Conservation (phyloP, 2,113 vertebrate species). For the Prochilodus magdalenae region DNA sequence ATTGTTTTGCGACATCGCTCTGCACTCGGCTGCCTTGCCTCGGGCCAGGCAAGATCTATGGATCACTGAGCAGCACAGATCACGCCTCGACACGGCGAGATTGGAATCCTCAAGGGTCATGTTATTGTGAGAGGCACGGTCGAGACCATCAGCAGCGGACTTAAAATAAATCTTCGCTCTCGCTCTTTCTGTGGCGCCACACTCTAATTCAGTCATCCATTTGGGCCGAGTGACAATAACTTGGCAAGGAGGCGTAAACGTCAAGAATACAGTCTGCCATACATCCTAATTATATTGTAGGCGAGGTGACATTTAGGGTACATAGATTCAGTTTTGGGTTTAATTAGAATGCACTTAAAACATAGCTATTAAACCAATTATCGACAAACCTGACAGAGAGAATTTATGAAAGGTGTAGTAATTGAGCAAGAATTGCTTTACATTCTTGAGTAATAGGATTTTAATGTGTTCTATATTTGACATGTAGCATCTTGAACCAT, state of each 20-base stretch:
- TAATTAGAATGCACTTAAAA: conserved; percentile 4
- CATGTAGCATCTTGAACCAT: background rate
- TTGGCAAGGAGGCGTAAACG: background rate
- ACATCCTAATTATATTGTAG: conserved; percentile 26
- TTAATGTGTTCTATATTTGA: background rate
- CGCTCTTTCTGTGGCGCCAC: background rate
- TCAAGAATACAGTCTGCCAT: background rate
- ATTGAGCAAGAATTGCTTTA: background rate
- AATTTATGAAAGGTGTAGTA: background rate
- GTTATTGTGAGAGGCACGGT: conserved; percentile 32
- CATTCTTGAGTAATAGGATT: background rate
- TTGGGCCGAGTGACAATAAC: conserved; percentile 14
- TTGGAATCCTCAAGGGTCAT: conserved; percentile 30
- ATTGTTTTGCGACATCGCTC: conserved; percentile 24
- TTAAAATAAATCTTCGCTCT: conserved; percentile 31
- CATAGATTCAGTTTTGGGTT: background rate
- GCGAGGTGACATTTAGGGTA: conserved; percentile 18
- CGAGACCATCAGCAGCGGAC: conserved; percentile 19
- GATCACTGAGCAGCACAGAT: conserved; percentile 64
- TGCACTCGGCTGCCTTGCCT: conserved; percentile 53
- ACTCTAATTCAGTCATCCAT: background rate
- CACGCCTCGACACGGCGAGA: conserved; percentile 24
- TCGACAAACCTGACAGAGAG: background rate
- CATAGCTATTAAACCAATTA: conserved; percentile 3
- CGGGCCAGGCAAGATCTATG: conserved; percentile 49